Evolutionary conservation across 2,888 invertebrate genomes (phyloP), one percentile per base, ranked within the genome.

Genomic region (Ceraclea dissimilis): DNA sequence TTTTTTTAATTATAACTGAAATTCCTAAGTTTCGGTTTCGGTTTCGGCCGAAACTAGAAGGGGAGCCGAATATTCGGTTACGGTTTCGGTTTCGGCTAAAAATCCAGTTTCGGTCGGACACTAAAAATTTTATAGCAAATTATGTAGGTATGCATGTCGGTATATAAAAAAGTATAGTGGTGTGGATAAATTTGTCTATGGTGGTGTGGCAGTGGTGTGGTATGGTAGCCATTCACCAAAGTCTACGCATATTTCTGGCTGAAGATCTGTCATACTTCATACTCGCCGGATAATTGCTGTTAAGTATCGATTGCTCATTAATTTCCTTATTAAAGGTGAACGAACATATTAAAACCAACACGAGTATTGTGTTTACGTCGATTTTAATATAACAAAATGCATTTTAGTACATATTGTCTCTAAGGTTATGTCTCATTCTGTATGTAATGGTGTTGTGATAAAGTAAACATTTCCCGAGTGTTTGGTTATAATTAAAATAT

Each of bases 341-440:
- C 39, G 39, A 39, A 39, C 13, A 39, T 39, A 39, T 39, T 39
- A 39, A 39, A 39, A 13, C n/a, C 39, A 16, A 39, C 39, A 13
- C 39, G n/a, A 39, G 39, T 13, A 39, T 39, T 39, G 39, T 39
- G 13, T 39, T 39, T 39, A 39, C 2, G 16, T 39, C 5, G 16
- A 13, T 39, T 39, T 39, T 39, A 16, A n/a, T 47, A 20, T 17
- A 18, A 16, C 13, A 47, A 39, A 39, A 39, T n/a, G 39, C 16
- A 26, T 26, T 26, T 10, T 26, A 26, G 10, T 26, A 10, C 13
- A 39, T 8, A 39, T 39, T 39, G 39, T 13, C 39, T 39, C 39
- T 39, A 39, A 39, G 57, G 57, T 57, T 57, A 57, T 57, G 53
- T 57, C 43, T 11, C 51, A 26, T 49, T 57, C 33, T 44, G 39